Base-by-base conservation (phyloP, 2,888 invertebrate genomes). In the Argyresthia albistria region DNA sequence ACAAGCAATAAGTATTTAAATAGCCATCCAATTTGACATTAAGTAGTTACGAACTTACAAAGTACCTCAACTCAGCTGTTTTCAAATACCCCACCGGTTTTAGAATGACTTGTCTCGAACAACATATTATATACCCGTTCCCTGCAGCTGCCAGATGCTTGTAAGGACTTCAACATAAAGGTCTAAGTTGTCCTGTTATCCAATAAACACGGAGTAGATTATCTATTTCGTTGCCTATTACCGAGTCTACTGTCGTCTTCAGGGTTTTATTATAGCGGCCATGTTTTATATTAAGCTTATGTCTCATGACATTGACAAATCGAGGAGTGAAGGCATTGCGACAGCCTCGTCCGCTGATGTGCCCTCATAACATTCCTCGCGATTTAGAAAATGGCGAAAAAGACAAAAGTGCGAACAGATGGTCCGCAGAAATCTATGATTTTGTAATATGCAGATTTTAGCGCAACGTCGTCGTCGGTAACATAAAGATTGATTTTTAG, bases 251-350 rank as follows among this genome's bases (percentile, higher is more conserved):
- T 25, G 25, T 25, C 25, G 25, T 25, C 25, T 35, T 25, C 46
- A 37, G 12, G 48, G 37, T 36, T 48, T 48, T 14, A 36, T 48
- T 48, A 46, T 9, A 48, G 8, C 14, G 8, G 8, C 15, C 12
- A 36, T 36, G 36, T 48, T 48, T 48, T 35, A 48, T 48, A 48
- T 11, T n/a, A 48, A 12, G 35, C 37, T 37, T 36, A 48, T 74
- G 70, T 64, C 62, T 59, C 60, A 57, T 67, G 81, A 81, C 82
- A 68, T 82, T 81, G 80, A 84, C 73, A 78, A 80, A 84, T 84
- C 73, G 79, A 69, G 66, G 62, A 61, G 57, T 62, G 66, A 70
- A 72, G 66, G 62, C 69, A 66, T 64, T 65, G 63, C 67, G 81
- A 79, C 80, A 66, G 66, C 61, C 59, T 25, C 58, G 61, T 64